Percentiles rank a stretch among this genome's conserved stretches.
These are phyloP conservation scores for Oncorhynchus nerka DNA, from an alignment of 2,113 vertebrate genomes.

Conservation along the genomic window DNA sequence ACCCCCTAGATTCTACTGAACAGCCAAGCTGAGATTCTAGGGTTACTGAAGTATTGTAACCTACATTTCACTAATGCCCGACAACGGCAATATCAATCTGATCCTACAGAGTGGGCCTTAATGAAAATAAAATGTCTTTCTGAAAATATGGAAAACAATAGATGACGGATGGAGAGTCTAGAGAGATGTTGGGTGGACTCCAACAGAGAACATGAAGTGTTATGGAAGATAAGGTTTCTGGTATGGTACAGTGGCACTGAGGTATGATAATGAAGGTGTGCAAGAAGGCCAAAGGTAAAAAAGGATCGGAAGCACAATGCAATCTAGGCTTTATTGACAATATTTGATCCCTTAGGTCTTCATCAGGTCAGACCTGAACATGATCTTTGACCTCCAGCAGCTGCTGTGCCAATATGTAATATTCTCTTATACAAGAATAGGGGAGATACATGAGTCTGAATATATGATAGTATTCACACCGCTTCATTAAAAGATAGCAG, in stretches of 20 bases:
- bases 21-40: conserved; percentile 43
- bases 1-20: conserved; percentile 34
- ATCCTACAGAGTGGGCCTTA: conserved; percentile 21
- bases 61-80: conserved; percentile 42
- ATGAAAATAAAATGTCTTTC: conserved; percentile 54
- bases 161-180: conserved; percentile 46
- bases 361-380: too few relatives aligned
- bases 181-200: background rate
- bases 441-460: too few relatives aligned
- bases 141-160: conserved; percentile 26
- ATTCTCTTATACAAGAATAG: background rate
- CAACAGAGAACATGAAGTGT: too few relatives aligned
- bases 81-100: conserved; percentile 25
- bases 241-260: too few relatives aligned
- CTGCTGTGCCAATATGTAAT: too few relatives aligned
- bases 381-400: too few relatives aligned
- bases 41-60: conserved; percentile 57
- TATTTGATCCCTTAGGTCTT: too few relatives aligned
- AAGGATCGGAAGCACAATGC: too few relatives aligned
- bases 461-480: too few relatives aligned
- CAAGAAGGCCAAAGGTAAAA: background rate
- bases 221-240: too few relatives aligned
- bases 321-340: too few relatives aligned
- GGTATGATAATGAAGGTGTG: background rate
- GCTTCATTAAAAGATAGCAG: background rate